These are phyloP conservation scores for Globicephala melas DNA, from an alignment of 2,113 vertebrate species.

Conservation along the genomic window DNA sequence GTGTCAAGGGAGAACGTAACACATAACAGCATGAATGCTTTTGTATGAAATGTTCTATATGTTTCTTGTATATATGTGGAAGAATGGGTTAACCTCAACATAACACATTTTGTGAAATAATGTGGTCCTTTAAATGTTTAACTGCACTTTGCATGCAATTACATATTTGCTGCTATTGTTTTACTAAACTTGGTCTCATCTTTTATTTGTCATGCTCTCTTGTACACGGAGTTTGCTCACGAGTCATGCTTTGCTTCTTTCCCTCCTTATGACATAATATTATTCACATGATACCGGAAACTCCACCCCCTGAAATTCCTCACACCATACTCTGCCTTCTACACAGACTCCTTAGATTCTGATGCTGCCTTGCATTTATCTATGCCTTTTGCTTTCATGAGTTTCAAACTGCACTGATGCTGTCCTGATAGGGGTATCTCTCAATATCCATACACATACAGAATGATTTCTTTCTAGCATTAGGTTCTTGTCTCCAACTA, in stretches of 20 bases:
- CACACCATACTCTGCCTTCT: background rate
- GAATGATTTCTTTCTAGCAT: background rate
- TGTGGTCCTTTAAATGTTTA: background rate
- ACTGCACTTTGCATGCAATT: background rate
- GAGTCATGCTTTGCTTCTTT: background rate
- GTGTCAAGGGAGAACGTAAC: background rate
- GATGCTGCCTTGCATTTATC: background rate
- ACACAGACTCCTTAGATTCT: background rate
- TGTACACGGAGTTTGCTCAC: background rate
- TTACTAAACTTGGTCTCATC: background rate
- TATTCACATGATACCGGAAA: background rate
- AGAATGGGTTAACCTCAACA: background rate
- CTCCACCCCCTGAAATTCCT: background rate
- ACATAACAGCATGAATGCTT: background rate
- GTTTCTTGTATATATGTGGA: background rate
- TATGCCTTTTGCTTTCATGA: background rate
- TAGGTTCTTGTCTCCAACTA: background rate
- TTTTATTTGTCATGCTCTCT: background rate
- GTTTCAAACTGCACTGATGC: background rate
- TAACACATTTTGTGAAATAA: background rate
- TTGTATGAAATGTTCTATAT: background rate
- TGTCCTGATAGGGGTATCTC: background rate
- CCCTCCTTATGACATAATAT: background rate
- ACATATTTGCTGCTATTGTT: background rate
- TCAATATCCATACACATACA: background rate